These are phyloP conservation scores for Mellilla xanthometata DNA, from an alignment of 2,888 invertebrate species.

Conservation along the genomic window DNA sequence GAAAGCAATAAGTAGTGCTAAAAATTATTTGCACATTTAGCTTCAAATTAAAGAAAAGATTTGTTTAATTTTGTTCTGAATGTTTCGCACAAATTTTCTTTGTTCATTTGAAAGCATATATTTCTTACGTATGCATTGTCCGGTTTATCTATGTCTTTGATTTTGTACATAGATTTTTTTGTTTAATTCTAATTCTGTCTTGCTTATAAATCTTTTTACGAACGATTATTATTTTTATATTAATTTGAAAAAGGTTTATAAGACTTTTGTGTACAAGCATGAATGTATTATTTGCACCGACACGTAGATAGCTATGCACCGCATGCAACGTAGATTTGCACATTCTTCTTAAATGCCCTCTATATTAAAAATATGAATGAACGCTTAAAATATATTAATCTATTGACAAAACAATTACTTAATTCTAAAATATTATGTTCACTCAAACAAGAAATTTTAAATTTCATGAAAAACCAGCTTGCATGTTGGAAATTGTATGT, in stretches of 20 bases:
- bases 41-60: too few species aligned
- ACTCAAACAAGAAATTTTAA: constrained; percentile 71
- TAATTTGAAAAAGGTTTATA: constrained; percentile 5
- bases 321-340: constrained; percentile 58
- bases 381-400: constrained; percentile 26
- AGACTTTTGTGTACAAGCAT: constrained; percentile 18
- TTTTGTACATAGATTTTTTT: constrained; percentile 4
- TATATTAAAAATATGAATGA: constrained; percentile 23
- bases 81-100: too few species aligned
- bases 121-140: too few species aligned
- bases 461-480: constrained; percentile 6
- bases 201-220: constrained; percentile 12
- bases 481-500: constrained; percentile 15
- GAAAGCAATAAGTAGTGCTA: too few species aligned
- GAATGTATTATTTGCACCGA: constrained; percentile 46
- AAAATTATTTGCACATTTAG: too few species aligned
- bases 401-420: constrained; percentile 26
- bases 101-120: too few species aligned
- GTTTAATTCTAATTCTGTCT: background rate
- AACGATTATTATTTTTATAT: background rate
- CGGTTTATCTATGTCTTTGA: background rate
- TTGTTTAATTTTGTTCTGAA: too few species aligned
- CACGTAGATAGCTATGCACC: constrained; percentile 58
- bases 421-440: constrained; percentile 33
- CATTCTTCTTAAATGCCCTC: constrained; percentile 34